phyloP scores from a whole-genome alignment of 2,113 vertebrate species.

The Murina feae region DNA sequence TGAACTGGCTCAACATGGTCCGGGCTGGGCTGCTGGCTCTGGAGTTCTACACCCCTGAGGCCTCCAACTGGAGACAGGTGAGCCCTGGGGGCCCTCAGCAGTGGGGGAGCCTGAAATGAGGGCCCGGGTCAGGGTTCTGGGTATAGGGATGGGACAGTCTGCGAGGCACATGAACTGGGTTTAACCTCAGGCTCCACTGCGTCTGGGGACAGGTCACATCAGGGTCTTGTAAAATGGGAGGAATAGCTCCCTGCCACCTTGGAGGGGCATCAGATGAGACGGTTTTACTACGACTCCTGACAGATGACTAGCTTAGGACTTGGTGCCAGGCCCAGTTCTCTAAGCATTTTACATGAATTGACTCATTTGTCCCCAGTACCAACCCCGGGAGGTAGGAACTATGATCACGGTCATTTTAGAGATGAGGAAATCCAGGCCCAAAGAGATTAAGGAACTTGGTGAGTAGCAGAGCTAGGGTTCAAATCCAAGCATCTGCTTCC shows the following conservation, averaged over 20 bases:
- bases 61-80: constrained; percentile 92
- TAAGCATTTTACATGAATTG: not conserved
- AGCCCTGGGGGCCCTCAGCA: not conserved
- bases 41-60: constrained; percentile 91
- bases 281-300: rapidly evolving
- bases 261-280: not conserved
- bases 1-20: constrained; percentile 95
- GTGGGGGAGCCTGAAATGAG: not conserved
- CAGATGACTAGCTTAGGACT: not conserved
- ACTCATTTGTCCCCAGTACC: not conserved
- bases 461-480: not conserved
- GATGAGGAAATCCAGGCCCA: not conserved
- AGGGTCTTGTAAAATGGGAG: not conserved
- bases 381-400: not conserved
- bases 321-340: not conserved
- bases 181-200: not conserved
- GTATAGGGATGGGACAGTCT: not conserved
- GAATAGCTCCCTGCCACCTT: not conserved
- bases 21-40: constrained; percentile 88
- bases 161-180: not conserved
- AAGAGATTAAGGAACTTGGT: not conserved
- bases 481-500: not conserved
- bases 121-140: not conserved
- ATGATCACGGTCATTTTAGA: not conserved
- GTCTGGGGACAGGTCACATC: not conserved